These are phyloP conservation scores for Megalurothrips usitatus DNA, from an alignment of 2,888 invertebrate species.

Conservation along the genomic window DNA sequence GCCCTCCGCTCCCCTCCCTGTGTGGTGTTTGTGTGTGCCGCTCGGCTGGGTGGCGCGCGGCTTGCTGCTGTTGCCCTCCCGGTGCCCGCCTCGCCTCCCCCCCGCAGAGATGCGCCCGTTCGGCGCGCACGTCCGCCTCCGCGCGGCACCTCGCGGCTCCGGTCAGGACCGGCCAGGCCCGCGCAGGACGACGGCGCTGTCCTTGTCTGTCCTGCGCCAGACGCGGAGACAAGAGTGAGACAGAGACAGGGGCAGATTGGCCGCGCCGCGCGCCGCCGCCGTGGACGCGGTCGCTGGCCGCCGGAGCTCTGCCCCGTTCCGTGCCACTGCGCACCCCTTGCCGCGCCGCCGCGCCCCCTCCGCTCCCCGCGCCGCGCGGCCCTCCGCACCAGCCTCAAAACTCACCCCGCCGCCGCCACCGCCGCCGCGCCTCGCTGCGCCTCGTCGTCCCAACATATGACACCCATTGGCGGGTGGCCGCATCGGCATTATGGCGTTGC, in stretches of 20 bases:
- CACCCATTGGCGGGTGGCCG: too few species aligned
- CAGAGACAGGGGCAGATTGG: background rate
- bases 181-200: background rate
- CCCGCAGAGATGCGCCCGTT: background rate
- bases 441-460: too few species aligned
- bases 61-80: background rate
- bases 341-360: background rate
- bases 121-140: background rate
- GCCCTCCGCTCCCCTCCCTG: background rate
- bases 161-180: background rate
- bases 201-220: background rate
- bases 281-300: background rate
- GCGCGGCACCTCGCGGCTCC: background rate
- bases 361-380: background rate
- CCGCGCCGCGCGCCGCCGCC: background rate
- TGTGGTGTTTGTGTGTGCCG: background rate
- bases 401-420: too few species aligned
- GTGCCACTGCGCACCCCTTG: constrained; percentile 15
- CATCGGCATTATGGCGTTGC: too few species aligned
- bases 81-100: background rate
- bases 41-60: background rate
- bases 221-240: too few species aligned
- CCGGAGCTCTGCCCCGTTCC: background rate
- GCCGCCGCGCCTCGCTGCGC: too few species aligned
- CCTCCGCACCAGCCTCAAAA: background rate